Evolutionary conservation across 2,888 invertebrate species (phyloP), one percentile per base, ranked within the genome.

Genomic region (Sepiola atlantica): DNA sequence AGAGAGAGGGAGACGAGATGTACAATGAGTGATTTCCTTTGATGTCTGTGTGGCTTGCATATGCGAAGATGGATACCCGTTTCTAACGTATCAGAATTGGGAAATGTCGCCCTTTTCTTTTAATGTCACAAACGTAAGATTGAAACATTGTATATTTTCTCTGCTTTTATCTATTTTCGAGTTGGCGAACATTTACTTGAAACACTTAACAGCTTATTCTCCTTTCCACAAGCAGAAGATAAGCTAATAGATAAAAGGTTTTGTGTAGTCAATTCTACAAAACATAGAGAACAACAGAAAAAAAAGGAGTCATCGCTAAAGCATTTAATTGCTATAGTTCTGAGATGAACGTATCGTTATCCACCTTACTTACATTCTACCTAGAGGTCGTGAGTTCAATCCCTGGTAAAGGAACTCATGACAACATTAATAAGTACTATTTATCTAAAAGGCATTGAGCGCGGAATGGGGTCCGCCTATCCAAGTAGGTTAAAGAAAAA

Each of bases 81-180:
- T 77, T 77, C 77, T 32, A 77, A 77, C 77, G 77, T 77, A 77
- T 77, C 77, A 77, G 77, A 77, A 77, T 32, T 77, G n/a, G 32
- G n/a, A 77, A 77, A 77, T 77, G 77, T n/a, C 77, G 32, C 32
- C 77, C 77, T 77, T 45, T 77, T 77, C 77, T 77, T 77, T 77
- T 77, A 77, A 77, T 77, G 77, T n/a, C 77, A 77, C n/a, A 77
- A 77, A 77, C 77, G 77, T 14, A n/a, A 32, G n/a, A 77, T n/a
- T 77, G n/a, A 77, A 77, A 77, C n/a, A 77, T n/a, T 77, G 77
- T 77, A 77, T 77, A 77, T 77, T 77, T 77, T 77, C 77, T 77
- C 32, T 77, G n/a, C n/a, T 77, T 77, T 77, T 32, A 77, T n/a
- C n/a, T n/a, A 77, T 77, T 77, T 77, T 32, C 16, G 77, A 18